Evolutionary conservation across 2,797 vertebrate genomes (phyloP).

Genomic region (Mustela erminea): DNA sequence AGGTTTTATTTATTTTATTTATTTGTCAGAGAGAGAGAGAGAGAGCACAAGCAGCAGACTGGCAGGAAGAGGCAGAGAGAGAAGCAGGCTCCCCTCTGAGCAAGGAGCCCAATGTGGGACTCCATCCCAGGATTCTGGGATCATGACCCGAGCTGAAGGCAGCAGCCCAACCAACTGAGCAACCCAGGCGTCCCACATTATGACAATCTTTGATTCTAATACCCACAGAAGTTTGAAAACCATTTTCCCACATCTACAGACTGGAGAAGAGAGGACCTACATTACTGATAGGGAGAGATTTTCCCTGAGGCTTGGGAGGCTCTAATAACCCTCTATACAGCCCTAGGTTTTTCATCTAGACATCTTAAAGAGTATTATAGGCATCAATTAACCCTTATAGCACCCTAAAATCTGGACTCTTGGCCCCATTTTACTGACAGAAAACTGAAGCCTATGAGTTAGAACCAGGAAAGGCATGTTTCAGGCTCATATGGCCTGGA

Average conservation of each 20-base stretch:
- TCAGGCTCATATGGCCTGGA: background rate
- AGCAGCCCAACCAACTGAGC: no score
- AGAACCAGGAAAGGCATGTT: constrained; percentile 15
- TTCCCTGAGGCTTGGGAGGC: constrained; percentile 40
- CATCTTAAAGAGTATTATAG: constrained; percentile 61
- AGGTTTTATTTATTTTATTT: no score
- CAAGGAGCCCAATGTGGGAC: no score
- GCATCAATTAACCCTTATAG: constrained; percentile 59
- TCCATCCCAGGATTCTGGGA: no score
- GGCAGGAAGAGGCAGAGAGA: no score
- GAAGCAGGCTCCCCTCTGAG: no score
- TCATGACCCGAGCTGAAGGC: no score
- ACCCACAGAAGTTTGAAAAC: background rate
- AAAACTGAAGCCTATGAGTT: constrained; percentile 38
- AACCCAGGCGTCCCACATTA: background rate
- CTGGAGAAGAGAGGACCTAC: background rate
- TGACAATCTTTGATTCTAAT: constrained; percentile 50
- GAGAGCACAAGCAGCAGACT: no score
- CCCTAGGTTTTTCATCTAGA: constrained; percentile 62
- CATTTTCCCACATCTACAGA: background rate
- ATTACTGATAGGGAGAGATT: constrained; percentile 33
- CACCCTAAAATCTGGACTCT: constrained; percentile 43
- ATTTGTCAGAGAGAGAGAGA: no score
- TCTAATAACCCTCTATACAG: constrained; percentile 59
- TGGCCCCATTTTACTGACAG: constrained; percentile 57